Conservation (phyloP, 2,113 vertebrate genomes). For the Cyanoderma ruficeps region DNA sequence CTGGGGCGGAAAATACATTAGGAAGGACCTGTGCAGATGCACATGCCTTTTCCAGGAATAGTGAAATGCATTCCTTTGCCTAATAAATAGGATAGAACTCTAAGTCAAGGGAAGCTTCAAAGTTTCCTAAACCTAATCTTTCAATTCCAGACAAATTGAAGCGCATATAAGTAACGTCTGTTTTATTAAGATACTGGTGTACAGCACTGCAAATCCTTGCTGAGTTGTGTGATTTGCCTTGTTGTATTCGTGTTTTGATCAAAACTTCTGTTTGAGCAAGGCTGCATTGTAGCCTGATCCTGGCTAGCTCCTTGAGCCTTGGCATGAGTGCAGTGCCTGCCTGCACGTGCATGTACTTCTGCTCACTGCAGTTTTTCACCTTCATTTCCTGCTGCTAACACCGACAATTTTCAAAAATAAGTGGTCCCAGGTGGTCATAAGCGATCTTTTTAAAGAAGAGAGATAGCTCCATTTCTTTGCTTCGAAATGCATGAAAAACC, state of each 20-base stretch:
- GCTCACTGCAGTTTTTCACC: neutral
- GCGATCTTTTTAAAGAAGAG: neutral
- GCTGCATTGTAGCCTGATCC: neutral
- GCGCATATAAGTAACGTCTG: neutral
- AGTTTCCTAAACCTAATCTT: neutral
- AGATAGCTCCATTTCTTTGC: neutral
- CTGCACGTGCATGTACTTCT: rapidly evolving
- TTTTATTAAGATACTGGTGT: neutral
- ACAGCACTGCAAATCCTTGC: rapidly evolving
- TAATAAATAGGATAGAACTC: neutral
- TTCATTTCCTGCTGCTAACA: neutral
- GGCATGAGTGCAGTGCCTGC: rapidly evolving
- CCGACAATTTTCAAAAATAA: neutral
- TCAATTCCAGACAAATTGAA: neutral
- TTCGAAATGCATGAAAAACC: neutral
- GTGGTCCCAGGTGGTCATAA: rapidly evolving
- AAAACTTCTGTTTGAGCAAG: neutral
- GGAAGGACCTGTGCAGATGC: neutral
- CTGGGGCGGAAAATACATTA: neutral
- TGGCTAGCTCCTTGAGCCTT: rapidly evolving
- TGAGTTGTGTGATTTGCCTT: neutral
- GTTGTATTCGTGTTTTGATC: neutral
- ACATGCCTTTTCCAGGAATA: neutral
- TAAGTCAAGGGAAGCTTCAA: neutral
- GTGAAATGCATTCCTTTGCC: neutral